phyloP scores from a whole-genome alignment of 2,797 vertebrate species.

The Picus viridis region DNA sequence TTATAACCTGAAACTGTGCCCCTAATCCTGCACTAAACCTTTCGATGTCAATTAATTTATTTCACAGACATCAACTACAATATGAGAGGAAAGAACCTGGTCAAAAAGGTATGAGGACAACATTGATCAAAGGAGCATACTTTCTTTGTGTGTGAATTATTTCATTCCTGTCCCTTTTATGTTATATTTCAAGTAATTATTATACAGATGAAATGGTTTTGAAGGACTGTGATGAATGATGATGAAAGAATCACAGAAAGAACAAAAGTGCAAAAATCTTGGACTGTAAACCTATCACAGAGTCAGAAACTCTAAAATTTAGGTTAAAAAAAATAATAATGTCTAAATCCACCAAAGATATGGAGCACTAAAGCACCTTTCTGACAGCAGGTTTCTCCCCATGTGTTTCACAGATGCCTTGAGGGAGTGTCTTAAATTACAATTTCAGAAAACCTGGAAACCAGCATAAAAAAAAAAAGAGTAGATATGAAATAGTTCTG shows the following conservation, averaged over 20 bases:
- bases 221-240: neutral
- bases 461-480: neutral
- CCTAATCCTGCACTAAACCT: constrained; percentile 5
- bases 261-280: neutral
- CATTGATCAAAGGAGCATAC: too few species aligned
- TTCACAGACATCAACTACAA: neutral
- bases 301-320: neutral
- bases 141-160: neutral
- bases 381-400: neutral
- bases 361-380: neutral
- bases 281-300: neutral
- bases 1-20: constrained; percentile 22
- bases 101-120: neutral
- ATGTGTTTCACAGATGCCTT: neutral
- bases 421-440: neutral
- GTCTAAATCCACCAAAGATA: neutral
- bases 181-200: constrained; percentile 2
- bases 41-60: neutral
- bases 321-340: neutral
- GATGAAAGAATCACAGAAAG: neutral
- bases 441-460: neutral
- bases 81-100: neutral
- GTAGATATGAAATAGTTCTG: neutral
- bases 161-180: neutral
- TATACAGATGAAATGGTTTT: neutral